Conservation (phyloP, 1,140 invertebrate genomes). For the Chironomus striatipennis region DNA sequence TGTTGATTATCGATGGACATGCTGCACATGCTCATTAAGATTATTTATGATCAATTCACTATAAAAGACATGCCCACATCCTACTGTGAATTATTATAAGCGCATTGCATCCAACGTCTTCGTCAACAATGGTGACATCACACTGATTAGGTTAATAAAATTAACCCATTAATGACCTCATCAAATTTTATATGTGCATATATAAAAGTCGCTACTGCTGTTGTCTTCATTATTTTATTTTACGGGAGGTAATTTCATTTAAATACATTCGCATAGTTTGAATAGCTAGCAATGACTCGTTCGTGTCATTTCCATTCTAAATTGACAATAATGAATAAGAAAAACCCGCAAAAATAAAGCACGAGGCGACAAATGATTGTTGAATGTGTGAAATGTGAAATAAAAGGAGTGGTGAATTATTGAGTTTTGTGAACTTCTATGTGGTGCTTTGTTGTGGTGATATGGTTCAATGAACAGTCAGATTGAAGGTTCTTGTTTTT, state of each 20-base stretch:
- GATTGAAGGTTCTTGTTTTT: too few species aligned
- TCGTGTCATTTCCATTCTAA: too few species aligned
- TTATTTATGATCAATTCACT: neutral
- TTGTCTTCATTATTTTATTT: too few species aligned
- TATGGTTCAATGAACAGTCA: too few species aligned
- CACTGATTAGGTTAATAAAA: constrained; percentile 13
- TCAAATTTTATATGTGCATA: neutral
- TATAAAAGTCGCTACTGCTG: too few species aligned
- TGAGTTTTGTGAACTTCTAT: too few species aligned
- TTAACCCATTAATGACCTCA: neutral
- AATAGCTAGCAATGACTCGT: too few species aligned
- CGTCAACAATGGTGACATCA: constrained; percentile 1
- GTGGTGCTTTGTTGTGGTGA: too few species aligned
- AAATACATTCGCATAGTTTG: too few species aligned
- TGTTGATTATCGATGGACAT: neutral
- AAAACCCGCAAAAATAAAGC: neutral
- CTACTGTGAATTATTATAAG: neutral
- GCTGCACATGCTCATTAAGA: neutral
- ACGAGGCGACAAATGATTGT: constrained; percentile 6
- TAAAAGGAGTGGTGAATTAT: too few species aligned
- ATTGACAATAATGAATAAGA: neutral
- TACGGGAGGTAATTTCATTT: too few species aligned
- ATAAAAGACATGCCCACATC: neutral
- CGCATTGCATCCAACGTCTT: neutral
- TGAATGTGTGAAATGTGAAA: neutral